These are phyloP conservation scores for Listrodromus nycthemerus DNA, from an alignment of 2,888 invertebrate genomes.

Conservation along the genomic window DNA sequence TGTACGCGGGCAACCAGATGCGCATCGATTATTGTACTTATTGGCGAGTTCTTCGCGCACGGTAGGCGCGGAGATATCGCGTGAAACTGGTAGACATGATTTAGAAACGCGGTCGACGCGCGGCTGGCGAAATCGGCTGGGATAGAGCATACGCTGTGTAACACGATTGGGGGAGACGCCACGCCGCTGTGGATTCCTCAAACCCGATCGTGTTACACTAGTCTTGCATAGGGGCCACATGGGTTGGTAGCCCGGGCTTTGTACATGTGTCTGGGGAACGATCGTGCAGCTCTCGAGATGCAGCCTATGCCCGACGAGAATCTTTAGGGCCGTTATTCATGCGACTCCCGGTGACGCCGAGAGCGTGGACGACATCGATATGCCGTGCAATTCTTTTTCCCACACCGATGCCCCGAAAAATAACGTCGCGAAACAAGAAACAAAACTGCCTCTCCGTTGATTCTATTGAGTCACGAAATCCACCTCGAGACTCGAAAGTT, in stretches of 20 bases:
- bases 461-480: conserved; percentile 34
- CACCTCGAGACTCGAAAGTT: conserved; percentile 6
- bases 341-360: conserved; percentile 50
- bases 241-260: conserved; percentile 9
- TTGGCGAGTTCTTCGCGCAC: background rate
- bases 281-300: conserved; percentile 63
- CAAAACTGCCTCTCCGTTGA: conserved; percentile 29
- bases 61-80: conserved; percentile 35
- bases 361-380: conserved; percentile 37
- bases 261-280: conserved; percentile 53
- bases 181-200: conserved; percentile 22
- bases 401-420: conserved; percentile 42
- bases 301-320: conserved; percentile 51
- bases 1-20: conserved; percentile 32
- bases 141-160: conserved; percentile 45
- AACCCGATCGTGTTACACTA: conserved; percentile 59
- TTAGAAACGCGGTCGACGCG: conserved; percentile 73
- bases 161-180: conserved; percentile 61
- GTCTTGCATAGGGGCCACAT: conserved; percentile 33
- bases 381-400: conserved; percentile 46
- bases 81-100: conserved; percentile 70
- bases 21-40: conserved; percentile 45
- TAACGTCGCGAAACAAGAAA: conserved; percentile 41
- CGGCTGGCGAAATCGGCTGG: conserved; percentile 54
- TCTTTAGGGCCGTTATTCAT: conserved; percentile 63